Percentiles rank a stretch among this genome's conserved stretches.
These are phyloP conservation scores for Ichneumon xanthorius DNA, from an alignment of 2,888 invertebrate genomes.

Conservation along the genomic window DNA sequence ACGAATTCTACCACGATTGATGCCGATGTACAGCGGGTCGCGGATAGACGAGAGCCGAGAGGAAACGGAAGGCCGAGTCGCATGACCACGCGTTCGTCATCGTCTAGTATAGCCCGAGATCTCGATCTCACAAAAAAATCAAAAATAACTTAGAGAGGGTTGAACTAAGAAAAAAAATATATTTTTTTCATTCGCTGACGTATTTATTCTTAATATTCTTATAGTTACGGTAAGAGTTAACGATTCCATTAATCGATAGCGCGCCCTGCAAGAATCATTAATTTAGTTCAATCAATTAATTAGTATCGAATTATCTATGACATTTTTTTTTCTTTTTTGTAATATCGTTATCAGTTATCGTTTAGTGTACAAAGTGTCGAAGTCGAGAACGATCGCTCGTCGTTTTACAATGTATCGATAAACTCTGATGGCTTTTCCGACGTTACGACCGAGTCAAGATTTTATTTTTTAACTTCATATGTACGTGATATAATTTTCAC, in stretches of 20 bases:
- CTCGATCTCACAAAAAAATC: constrained; percentile 29
- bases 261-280: constrained; percentile 51
- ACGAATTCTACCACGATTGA: constrained; percentile 37
- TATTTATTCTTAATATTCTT: constrained; percentile 62
- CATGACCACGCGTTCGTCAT: constrained; percentile 36
- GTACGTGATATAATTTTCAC: constrained; percentile 37
- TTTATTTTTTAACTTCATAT: constrained; percentile 24
- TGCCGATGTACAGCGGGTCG: background rate
- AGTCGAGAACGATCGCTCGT: constrained; percentile 54
- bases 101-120: constrained; percentile 7
- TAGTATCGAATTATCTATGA: constrained; percentile 47
- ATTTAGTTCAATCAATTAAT: constrained; percentile 53
- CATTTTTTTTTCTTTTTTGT: constrained; percentile 27
- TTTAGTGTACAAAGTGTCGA: constrained; percentile 66
- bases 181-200: constrained; percentile 37
- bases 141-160: constrained; percentile 21
- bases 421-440: constrained; percentile 30
- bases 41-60: constrained; percentile 4
- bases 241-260: constrained; percentile 54
- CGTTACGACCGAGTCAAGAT: constrained; percentile 37
- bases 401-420: constrained; percentile 50
- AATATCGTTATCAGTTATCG: constrained; percentile 41
- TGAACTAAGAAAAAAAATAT: background rate
- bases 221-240: constrained; percentile 61
- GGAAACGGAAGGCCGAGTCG: constrained; percentile 66